These are phyloP conservation scores for Pollenia griseotomentosa DNA, from an alignment of 2,888 invertebrate species.

Conservation along the genomic window DNA sequence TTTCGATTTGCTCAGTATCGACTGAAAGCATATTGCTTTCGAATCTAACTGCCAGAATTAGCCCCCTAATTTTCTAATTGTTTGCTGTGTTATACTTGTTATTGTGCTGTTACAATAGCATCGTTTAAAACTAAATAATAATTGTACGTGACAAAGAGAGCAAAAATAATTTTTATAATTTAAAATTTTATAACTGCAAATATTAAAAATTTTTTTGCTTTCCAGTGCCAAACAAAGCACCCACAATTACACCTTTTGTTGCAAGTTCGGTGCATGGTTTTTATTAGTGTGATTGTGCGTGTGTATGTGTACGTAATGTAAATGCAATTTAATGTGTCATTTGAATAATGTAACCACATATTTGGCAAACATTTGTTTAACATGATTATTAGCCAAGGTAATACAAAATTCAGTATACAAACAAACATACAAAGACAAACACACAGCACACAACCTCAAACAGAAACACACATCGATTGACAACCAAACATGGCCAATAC, in stretches of 20 bases:
- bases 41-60: too few species aligned
- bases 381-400: slow-evolving; percentile 81
- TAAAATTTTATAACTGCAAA: slow-evolving; percentile 18
- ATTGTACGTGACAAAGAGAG: slow-evolving; percentile 17
- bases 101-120: neutral
- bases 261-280: neutral
- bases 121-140: slow-evolving; percentile 29
- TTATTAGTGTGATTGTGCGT: too few species aligned
- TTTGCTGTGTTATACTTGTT: too few species aligned
- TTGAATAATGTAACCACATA: slow-evolving; percentile 78
- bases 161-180: neutral
- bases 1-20: too few species aligned
- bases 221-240: neutral
- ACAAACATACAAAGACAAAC: slow-evolving; percentile 37
- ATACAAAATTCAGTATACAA: slow-evolving; percentile 49
- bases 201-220: slow-evolving; percentile 30
- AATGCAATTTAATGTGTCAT: slow-evolving; percentile 54
- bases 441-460: neutral
- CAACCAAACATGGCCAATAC: slow-evolving; percentile 28
- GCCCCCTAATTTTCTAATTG: too few species aligned
- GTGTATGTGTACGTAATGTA: slow-evolving; percentile 22
- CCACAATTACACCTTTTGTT: neutral
- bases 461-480: neutral
- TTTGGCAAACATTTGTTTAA: slow-evolving; percentile 81
- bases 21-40: too few species aligned